Evolutionary conservation across 1,140 invertebrate species (phyloP), one percentile per base, ranked within the genome.

Genomic region (Zophobas atratus): DNA sequence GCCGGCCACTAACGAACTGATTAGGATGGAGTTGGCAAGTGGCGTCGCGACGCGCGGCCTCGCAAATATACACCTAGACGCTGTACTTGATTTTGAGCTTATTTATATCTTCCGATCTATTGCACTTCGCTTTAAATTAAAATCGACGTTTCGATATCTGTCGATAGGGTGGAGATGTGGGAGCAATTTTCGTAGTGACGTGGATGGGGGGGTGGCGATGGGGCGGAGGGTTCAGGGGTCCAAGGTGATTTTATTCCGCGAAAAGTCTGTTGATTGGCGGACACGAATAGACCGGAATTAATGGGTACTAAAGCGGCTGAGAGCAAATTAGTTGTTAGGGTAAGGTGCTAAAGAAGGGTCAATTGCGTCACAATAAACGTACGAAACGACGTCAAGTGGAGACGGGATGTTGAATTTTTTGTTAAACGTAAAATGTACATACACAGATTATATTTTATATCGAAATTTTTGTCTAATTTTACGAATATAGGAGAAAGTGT

Each of bases 11-110:
- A 70, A 72, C 70, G 32, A 46, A 78, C 77, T 78, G 77, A 78
- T 78, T 80, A 76, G 72, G 57, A 57, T 57, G 67, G 51, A 75
- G 76, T 63, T 60, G 63, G 71, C 36, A 77, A 70, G 60, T 67
- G 43, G 79, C 79, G 79, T 80, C 79, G 76, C 79, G 79, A 78
- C 79, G 78, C 8, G 71, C 78, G 79, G 63, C 79, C 70, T 75
- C 76, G 71, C 76, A 46, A 79, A 79, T 73, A 48, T 63, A 70
- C 75, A 76, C 70, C 78, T 79, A 76, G 60, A 70, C 63, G 57
- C 75, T 49, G 43, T 60, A 75, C 73, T 57, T 48, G 48, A 76
- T 76, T 63, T 73, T 63, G 46, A 76, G 57, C 56, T 67, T 76
- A 76, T 76, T 76, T 76, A 76, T 76, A 76, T 76, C 72, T 75